Evolutionary conservation across 2,797 vertebrate species (phyloP).

Genomic region (Oryzias sinensis): DNA sequence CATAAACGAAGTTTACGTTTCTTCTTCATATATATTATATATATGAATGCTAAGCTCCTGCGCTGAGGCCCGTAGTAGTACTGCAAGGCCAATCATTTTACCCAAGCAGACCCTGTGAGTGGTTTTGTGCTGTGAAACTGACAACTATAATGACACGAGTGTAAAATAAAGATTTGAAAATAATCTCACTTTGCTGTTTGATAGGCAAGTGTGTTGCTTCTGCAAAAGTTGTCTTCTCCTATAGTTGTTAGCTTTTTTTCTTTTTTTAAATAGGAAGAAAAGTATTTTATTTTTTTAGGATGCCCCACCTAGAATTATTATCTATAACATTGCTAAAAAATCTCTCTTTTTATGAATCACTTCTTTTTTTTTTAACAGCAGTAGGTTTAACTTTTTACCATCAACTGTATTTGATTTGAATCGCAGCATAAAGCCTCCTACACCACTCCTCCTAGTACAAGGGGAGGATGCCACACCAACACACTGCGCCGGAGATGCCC

Average conservation of each 20-base stretch:
- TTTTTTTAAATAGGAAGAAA: no score
- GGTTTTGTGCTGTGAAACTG: background rate
- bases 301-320: no score
- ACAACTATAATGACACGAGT: no score
- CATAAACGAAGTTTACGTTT: background rate
- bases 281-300: no score
- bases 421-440: conserved; percentile 63
- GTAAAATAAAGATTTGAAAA: no score
- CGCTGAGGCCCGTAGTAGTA: conserved; percentile 50
- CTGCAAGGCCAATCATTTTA: conserved; percentile 44
- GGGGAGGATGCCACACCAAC: conserved; percentile 74
- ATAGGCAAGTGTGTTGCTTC: no score
- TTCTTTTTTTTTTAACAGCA: background rate
- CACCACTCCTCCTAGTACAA: conserved; percentile 64
- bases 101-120: conserved; percentile 7
- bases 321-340: no score
- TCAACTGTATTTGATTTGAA: conserved; percentile 2
- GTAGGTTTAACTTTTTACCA: background rate
- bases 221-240: no score
- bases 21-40: background rate
- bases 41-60: conserved; percentile 29
- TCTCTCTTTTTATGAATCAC: no score
- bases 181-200: no score
- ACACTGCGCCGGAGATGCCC: conserved; percentile 62
- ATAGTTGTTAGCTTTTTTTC: no score